Percentiles rank a stretch among this genome's conserved stretches.
These are phyloP conservation scores for Danio choprae DNA, from an alignment of 2,797 vertebrate genomes.

Conservation along the genomic window DNA sequence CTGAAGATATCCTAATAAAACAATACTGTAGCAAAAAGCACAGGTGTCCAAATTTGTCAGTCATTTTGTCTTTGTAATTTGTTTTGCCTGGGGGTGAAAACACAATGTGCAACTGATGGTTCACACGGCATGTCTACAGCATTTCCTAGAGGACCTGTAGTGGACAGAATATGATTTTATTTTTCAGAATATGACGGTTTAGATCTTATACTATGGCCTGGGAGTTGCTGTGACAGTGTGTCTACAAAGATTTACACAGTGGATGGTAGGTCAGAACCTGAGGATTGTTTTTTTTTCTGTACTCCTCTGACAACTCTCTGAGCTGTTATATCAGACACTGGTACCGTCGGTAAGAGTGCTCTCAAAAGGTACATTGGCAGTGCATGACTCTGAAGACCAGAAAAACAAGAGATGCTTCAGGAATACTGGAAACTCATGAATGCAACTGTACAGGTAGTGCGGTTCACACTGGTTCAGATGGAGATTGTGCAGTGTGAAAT, in stretches of 20 bases:
- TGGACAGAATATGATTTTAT: conserved; percentile 36
- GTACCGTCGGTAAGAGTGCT: neutral
- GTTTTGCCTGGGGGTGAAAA: conserved; percentile 29
- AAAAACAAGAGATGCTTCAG: conserved; percentile 1
- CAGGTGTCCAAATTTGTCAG: conserved; percentile 10
- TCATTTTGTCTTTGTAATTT: conserved; percentile 14
- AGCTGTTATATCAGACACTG: conserved; percentile 16
- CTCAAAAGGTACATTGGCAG: conserved; percentile 17
- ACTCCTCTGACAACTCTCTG: conserved; percentile 23
- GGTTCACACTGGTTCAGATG: neutral
- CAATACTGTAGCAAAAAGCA: neutral
- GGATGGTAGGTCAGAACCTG: conserved; percentile 33
- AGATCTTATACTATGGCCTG: conserved; percentile 28
- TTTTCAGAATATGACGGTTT: conserved; percentile 18
- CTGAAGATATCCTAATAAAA: neutral
- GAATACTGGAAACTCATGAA: conserved; percentile 12
- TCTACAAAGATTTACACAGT: conserved; percentile 42
- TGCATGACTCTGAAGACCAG: conserved; percentile 20
- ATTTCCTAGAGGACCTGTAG: conserved; percentile 31
- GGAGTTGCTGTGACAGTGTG: conserved; percentile 37
- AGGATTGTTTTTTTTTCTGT: neutral
- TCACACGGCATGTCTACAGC: conserved; percentile 23
- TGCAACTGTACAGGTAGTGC: neutral
- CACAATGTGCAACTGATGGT: conserved; percentile 27
- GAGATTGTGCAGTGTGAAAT: neutral